Evolutionary conservation across 2,113 vertebrate genomes (phyloP).

Genomic region (Brachyhypopomus occidentalis): DNA sequence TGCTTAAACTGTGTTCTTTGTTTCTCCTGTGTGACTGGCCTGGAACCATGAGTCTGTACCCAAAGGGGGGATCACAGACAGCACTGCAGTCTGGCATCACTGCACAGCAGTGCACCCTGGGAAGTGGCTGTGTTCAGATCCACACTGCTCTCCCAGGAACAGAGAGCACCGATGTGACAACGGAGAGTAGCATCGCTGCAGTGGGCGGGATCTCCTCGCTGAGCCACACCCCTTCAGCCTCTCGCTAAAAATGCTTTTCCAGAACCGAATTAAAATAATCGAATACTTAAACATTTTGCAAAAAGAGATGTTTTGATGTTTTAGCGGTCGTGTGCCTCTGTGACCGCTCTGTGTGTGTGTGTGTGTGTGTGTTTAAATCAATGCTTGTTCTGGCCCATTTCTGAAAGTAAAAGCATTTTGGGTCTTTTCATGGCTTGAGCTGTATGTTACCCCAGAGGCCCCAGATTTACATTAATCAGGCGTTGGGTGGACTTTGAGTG

Average conservation of each 20-base stretch:
- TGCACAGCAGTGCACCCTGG: slow-evolving; percentile 57
- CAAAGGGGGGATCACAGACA: slow-evolving; percentile 55
- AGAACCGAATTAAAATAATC: slow-evolving; percentile 7
- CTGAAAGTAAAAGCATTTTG: background rate
- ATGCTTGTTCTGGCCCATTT: background rate
- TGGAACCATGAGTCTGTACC: slow-evolving; percentile 56
- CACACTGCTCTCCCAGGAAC: slow-evolving; percentile 51
- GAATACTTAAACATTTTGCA: background rate
- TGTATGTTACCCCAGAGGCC: slow-evolving; percentile 2
- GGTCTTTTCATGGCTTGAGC: slow-evolving; percentile 1
- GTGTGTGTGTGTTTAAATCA: background rate
- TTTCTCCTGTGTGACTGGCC: slow-evolving; percentile 46
- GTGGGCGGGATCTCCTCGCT: slow-evolving; percentile 37
- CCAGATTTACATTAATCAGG: slow-evolving; percentile 43
- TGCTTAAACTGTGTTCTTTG: slow-evolving; percentile 50
- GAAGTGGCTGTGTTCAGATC: slow-evolving; percentile 51
- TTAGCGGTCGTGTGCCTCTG: background rate
- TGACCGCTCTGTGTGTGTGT: too few species aligned
- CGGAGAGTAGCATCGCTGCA: slow-evolving; percentile 49
- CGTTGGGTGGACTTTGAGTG: slow-evolving; percentile 30
- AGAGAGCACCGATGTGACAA: slow-evolving; percentile 60
- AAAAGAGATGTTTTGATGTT: too few species aligned
- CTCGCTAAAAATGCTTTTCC: slow-evolving; percentile 37
- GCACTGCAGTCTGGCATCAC: slow-evolving; percentile 59
- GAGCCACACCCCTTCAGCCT: slow-evolving; percentile 41